A percentile compares a stretch with the other conserved stretches of the same genome.
phyloP scores from a whole-genome alignment of 2,888 invertebrate genomes.

The Amiota communis region DNA sequence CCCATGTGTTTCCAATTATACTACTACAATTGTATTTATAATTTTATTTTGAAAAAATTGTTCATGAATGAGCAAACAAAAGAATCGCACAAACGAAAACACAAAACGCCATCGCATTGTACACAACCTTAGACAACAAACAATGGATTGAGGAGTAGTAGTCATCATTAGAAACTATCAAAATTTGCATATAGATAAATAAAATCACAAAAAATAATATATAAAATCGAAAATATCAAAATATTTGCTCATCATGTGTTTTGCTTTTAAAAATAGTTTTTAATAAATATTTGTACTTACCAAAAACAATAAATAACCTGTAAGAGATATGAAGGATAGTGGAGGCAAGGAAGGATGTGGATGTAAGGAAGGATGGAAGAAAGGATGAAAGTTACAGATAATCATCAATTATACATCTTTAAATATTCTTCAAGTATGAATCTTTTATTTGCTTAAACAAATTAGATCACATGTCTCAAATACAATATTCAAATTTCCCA shows the following conservation, averaged over 20 bases:
- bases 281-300: conserved; percentile 19
- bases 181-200: neutral
- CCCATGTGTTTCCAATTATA: conserved; percentile 21
- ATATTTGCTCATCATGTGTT: conserved; percentile 1
- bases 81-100: neutral
- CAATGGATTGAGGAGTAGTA: conserved; percentile 10
- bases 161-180: no score
- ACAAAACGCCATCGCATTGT: neutral
- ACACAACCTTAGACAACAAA: conserved; percentile 28
- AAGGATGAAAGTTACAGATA: neutral
- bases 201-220: neutral
- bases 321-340: neutral
- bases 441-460: no score
- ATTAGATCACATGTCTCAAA: no score
- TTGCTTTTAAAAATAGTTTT: neutral
- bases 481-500: no score
- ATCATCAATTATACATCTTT: no score
- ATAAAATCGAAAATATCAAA: neutral
- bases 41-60: neutral
- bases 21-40: conserved; percentile 17
- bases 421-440: no score
- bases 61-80: conserved; percentile 1
- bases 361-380: neutral
- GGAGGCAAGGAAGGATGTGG: neutral
- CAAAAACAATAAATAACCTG: neutral